Conservation (phyloP, 2,888 invertebrate species). For the Lepidocyrtinus sp. region DNA sequence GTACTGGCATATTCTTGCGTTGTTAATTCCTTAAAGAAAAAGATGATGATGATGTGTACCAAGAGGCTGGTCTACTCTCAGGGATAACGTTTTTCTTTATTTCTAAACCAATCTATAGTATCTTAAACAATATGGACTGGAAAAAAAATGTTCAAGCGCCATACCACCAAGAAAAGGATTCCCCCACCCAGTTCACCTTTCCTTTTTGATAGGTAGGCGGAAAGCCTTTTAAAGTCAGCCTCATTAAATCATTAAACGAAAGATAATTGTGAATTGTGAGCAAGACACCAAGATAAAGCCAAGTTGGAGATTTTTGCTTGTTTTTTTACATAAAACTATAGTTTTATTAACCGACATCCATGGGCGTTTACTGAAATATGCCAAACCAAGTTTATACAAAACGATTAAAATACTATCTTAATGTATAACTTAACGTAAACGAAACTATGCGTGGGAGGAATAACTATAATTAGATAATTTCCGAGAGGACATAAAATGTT, state of each 20-base stretch:
- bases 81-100: conserved; percentile 30
- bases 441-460: too few species aligned
- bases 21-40: too few species aligned
- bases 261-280: neutral
- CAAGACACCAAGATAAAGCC: neutral
- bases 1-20: too few species aligned
- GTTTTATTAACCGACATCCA: neutral
- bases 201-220: neutral
- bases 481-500: too few species aligned
- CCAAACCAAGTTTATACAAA: neutral
- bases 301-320: conserved; percentile 1
- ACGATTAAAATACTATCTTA: neutral
- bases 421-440: neutral
- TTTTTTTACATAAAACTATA: neutral
- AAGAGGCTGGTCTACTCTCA: conserved; percentile 43
- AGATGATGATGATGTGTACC: conserved; percentile 14
- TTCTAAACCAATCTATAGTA: too few species aligned
- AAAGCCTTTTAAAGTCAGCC: conserved; percentile 6
- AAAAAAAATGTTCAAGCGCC: neutral
- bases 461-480: too few species aligned
- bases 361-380: conserved; percentile 9
- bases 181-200: neutral
- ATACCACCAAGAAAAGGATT: neutral
- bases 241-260: neutral
- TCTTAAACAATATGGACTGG: conserved; percentile 6